Percentiles rank a stretch among this genome's conserved stretches.
Conservation (phyloP, 2,888 invertebrate genomes). For the Cerastis rubricosa region DNA sequence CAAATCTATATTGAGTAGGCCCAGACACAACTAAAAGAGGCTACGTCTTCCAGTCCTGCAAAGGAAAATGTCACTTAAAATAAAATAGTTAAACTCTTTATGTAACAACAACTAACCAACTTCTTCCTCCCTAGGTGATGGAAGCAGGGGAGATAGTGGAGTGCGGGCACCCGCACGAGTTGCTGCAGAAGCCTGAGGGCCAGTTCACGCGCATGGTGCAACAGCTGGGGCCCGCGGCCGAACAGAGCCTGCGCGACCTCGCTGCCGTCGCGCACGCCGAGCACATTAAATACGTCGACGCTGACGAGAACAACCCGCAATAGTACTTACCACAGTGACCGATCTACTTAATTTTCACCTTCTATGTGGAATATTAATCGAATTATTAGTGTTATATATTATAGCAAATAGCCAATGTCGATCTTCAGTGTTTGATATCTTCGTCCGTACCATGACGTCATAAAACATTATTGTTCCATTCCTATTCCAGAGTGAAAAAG, state of each 20-base stretch:
- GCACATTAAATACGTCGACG: conserved; percentile 87
- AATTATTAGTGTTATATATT: conserved; percentile 21
- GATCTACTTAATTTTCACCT: conserved; percentile 12
- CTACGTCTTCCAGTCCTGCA: not conserved
- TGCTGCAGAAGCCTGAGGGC: conserved; percentile 90
- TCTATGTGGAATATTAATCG: conserved; percentile 23
- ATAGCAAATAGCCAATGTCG: too few species aligned
- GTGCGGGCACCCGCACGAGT: conserved; percentile 93
- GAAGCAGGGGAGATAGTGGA: conserved; percentile 92
- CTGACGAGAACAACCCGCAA: conserved; percentile 76
- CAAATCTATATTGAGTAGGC: not conserved
- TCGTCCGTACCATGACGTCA: too few species aligned
- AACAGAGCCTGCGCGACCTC: conserved; percentile 84
- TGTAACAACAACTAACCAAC: not conserved
- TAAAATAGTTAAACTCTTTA: not conserved
- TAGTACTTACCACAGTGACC: conserved; percentile 49
- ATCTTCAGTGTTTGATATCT: too few species aligned
- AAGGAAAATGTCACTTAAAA: not conserved
- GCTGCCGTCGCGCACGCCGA: conserved; percentile 81
- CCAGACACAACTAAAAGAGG: not conserved
- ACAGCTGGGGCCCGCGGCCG: conserved; percentile 91
- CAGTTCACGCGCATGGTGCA: conserved; percentile 91
- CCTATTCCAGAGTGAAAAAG: too few species aligned
- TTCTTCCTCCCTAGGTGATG: conserved; percentile 82
- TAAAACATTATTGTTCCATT: too few species aligned